A percentile compares a stretch with the other conserved stretches of the same genome.
These are phyloP conservation scores for Atethmia centrago DNA, from an alignment of 2,888 invertebrate genomes.

Conservation along the genomic window DNA sequence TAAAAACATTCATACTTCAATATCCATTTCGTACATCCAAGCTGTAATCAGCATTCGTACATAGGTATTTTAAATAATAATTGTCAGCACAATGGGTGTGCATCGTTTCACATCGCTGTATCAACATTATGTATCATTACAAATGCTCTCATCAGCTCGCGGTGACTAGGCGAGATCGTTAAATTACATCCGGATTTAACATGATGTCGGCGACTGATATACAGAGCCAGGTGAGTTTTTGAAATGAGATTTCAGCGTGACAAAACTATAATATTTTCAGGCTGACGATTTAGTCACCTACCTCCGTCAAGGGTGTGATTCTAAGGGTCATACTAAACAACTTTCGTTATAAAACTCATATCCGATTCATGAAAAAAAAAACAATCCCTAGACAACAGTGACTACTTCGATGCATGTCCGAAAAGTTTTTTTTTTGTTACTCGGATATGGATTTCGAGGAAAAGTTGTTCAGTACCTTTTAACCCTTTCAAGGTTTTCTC, in stretches of 20 bases:
- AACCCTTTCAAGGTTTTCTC: background rate
- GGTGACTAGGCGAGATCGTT: slow-evolving; percentile 25
- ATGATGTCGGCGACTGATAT: background rate
- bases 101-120: slow-evolving; percentile 34
- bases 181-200: slow-evolving; percentile 38
- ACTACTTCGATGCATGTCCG: too few species aligned
- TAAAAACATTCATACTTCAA: background rate
- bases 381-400: too few species aligned
- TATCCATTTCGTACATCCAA: slow-evolving; percentile 18
- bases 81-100: slow-evolving; percentile 37
- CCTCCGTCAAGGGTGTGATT: too few species aligned
- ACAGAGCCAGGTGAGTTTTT: slow-evolving; percentile 3
- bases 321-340: too few species aligned
- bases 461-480: background rate
- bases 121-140: slow-evolving; percentile 58
- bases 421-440: too few species aligned
- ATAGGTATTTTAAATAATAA: slow-evolving; percentile 36
- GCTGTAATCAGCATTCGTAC: slow-evolving; percentile 21
- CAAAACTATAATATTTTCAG: background rate
- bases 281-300: too few species aligned
- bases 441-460: too few species aligned
- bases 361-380: too few species aligned
- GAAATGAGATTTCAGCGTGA: background rate
- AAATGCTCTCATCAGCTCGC: slow-evolving; percentile 42
- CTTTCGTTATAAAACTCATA: too few species aligned